A percentile compares a stretch with the other conserved stretches of the same genome.
Evolutionary conservation across 2,888 invertebrate genomes (phyloP).

Genomic region (Agelastica alni): DNA sequence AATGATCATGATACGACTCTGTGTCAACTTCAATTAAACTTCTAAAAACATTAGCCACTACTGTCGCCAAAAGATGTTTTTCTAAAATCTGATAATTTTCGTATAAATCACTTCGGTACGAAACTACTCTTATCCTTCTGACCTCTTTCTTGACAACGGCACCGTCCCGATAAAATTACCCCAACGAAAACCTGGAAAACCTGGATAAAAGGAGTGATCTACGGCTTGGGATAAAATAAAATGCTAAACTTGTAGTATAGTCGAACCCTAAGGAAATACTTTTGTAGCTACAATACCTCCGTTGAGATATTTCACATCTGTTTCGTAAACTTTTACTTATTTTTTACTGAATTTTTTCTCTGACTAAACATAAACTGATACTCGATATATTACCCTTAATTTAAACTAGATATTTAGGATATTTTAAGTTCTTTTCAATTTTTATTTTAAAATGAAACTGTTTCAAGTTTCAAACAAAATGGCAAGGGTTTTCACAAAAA

Average conservation of each 20-base stretch:
- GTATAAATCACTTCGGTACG: conserved; percentile 13
- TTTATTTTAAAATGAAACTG: too few relatives aligned
- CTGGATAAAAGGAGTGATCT: conserved; percentile 3
- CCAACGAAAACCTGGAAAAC: conserved; percentile 5
- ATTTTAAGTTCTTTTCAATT: too few relatives aligned
- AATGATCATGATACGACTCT: too few relatives aligned
- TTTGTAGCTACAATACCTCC: not conserved
- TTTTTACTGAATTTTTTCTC: too few relatives aligned
- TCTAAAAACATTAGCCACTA: not conserved
- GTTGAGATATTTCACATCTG: conserved; percentile 11
- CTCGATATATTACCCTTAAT: too few relatives aligned
- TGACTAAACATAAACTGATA: too few relatives aligned
- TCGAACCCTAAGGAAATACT: conserved; percentile 9
- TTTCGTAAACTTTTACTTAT: conserved; percentile 8
- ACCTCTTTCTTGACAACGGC: conserved; percentile 14
- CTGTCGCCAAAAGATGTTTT: not conserved
- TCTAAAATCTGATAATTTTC: conserved; percentile 15
- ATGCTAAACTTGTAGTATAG: not conserved
- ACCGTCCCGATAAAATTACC: conserved; percentile 12
- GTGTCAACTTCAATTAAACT: too few relatives aligned
- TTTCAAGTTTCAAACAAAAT: too few relatives aligned
- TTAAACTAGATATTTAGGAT: too few relatives aligned
- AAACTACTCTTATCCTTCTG: conserved; percentile 12
- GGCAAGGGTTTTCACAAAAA: too few relatives aligned
- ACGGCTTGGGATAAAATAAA: conserved; percentile 1